Evolutionary conservation across 2,113 vertebrate genomes (phyloP), one percentile per base, ranked within the genome.

Genomic region (Nymphicus hollandicus): DNA sequence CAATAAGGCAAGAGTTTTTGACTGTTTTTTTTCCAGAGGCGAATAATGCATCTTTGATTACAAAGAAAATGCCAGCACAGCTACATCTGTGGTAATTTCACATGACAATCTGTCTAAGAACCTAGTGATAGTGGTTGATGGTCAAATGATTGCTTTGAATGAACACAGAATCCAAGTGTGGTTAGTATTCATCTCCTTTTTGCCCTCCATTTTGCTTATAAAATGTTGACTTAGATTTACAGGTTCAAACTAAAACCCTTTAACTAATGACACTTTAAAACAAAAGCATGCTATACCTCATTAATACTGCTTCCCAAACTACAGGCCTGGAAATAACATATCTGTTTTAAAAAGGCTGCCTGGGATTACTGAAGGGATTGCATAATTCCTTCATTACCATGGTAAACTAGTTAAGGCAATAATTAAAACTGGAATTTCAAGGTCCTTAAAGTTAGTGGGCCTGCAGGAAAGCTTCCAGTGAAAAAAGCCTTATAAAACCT

Each of bases 301-400:
- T 94, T 88, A 94, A 50, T 3, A 77, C 27, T 46, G 22, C 37
- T 95, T 79, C 56, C 78, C 60, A 82, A 80, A 65, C 46, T n/a
- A 10, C 0, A 2, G 35, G 47, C 65, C 70, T 85, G 93, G 81
- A 95, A 96, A 81, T 73, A 88, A 85, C 33, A 15, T 16, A n/a
- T n/a, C 61, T 80, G 65, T 95, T 95, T 97, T 87, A 46, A 87
- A 95, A 93, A 77, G 53, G 25, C n/a, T 92, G 78, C 56, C 46
- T 81, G 77, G 20, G 44, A 44, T 81, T 60, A 55, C 44, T 2
- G 13, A 37, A 72, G 55, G 39, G 29, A 39, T 92, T 95, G 78
- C 89, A 31, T 94, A 95, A 95, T 92, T 81, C 78, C 70, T 87
- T 91, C 89, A 91, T 85, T 94, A 91, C 74, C 56, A 58, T 5